A percentile compares a stretch with the other conserved stretches of the same genome.
Conservation (phyloP, 2,797 vertebrate species). For the Ibycter americanus region DNA sequence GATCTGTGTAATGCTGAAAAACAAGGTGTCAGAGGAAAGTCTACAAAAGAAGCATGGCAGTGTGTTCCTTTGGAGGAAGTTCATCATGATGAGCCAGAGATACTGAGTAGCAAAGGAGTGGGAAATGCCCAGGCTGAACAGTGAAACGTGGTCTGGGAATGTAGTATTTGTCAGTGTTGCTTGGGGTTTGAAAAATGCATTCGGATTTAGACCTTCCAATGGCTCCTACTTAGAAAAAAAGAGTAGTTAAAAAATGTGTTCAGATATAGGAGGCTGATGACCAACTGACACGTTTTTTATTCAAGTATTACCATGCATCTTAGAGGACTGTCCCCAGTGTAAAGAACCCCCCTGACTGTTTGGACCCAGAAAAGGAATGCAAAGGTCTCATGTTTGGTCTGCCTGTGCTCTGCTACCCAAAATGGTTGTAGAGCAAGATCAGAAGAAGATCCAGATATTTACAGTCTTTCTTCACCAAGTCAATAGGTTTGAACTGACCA, state of each 20-base stretch:
- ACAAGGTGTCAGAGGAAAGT: background rate
- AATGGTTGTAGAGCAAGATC: background rate
- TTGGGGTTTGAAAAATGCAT: background rate
- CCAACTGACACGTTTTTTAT: background rate
- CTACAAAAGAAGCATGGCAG: background rate
- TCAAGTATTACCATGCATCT: background rate
- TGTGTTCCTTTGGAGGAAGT: background rate
- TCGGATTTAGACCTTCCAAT: background rate
- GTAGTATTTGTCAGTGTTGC: background rate
- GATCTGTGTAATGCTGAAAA: background rate
- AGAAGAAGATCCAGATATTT: background rate
- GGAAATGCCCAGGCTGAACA: background rate
- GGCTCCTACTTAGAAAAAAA: background rate
- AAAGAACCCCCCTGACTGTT: background rate
- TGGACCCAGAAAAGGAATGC: background rate
- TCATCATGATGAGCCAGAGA: background rate
- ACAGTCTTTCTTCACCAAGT: background rate
- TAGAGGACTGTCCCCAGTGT: background rate
- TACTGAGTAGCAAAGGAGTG: background rate
- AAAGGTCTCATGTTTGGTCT: background rate
- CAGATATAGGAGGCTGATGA: background rate
- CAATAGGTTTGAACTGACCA: background rate
- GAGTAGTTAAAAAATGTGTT: background rate
- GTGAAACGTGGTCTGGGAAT: background rate
- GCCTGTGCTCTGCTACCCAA: background rate